Conservation (phyloP, 2,888 invertebrate genomes). For the Drosophila macrospina region DNA sequence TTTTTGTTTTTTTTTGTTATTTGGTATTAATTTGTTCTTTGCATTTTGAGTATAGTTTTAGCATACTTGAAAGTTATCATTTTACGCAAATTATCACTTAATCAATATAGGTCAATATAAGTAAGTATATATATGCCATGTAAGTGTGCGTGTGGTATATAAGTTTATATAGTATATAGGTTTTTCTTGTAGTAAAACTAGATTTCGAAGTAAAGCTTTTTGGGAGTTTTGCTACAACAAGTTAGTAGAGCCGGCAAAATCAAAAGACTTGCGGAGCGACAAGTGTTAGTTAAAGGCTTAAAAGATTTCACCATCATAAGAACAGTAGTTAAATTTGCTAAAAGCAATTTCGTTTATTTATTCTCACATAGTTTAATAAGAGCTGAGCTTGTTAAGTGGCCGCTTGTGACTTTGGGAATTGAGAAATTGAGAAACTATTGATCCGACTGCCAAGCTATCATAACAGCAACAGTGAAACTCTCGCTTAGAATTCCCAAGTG, state of each 20-base stretch:
- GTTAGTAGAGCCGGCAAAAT: slow-evolving; percentile 64
- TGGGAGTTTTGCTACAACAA: slow-evolving; percentile 41
- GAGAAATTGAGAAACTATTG: too few species aligned
- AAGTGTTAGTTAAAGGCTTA: slow-evolving; percentile 28
- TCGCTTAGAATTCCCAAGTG: too few species aligned
- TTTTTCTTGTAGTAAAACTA: slow-evolving; percentile 61
- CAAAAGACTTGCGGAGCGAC: slow-evolving; percentile 37
- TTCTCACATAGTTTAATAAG: neutral
- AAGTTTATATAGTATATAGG: slow-evolving; percentile 53
- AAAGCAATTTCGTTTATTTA: neutral
- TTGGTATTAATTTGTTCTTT: too few species aligned
- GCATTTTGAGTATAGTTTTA: slow-evolving; percentile 67
- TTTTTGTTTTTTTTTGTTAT: slow-evolving; percentile 26
- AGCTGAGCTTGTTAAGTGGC: neutral
- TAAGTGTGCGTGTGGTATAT: slow-evolving; percentile 70
- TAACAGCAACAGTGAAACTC: too few species aligned
- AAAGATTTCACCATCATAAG: neutral
- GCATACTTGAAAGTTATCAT: slow-evolving; percentile 63
- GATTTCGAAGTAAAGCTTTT: slow-evolving; percentile 73
- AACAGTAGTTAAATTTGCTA: neutral
- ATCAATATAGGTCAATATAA: slow-evolving; percentile 68
- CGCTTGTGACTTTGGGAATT: too few species aligned
- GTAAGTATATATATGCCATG: slow-evolving; percentile 66
- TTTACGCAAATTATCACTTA: slow-evolving; percentile 78
- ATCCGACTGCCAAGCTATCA: too few species aligned